These are phyloP conservation scores for Gobiocypris rarus DNA, from an alignment of 2,113 vertebrate genomes.

Conservation along the genomic window DNA sequence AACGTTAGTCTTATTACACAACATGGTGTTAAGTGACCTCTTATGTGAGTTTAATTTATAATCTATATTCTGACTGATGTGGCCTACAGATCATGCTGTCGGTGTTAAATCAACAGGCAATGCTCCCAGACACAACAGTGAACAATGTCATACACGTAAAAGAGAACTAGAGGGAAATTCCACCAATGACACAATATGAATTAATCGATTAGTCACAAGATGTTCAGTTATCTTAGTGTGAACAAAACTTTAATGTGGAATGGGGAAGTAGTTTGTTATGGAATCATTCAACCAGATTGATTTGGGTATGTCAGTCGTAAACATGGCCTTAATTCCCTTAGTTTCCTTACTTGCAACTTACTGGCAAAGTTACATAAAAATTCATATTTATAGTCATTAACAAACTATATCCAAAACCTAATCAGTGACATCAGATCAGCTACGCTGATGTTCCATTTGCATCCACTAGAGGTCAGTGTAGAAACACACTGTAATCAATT, in stretches of 20 bases:
- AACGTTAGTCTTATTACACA: background rate
- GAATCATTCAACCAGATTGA: background rate
- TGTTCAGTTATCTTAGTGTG: background rate
- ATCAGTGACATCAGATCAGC: background rate
- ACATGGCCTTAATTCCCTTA: background rate
- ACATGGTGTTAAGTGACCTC: background rate
- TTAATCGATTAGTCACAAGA: background rate
- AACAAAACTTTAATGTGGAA: background rate
- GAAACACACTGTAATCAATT: background rate
- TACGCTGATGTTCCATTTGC: background rate
- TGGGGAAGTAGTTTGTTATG: background rate
- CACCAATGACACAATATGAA: background rate
- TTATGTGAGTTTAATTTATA: background rate
- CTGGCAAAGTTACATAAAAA: background rate
- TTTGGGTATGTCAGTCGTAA: background rate
- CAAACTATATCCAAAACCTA: background rate
- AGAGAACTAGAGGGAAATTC: background rate
- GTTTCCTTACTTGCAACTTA: background rate
- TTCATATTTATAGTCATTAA: background rate
- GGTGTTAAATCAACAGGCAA: too few species aligned
- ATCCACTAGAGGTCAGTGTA: slow-evolving; percentile 14
- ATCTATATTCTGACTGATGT: background rate
- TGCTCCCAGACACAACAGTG: too few species aligned
- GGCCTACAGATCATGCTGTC: background rate
- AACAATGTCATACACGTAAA: background rate